Percentiles rank a stretch among this genome's conserved stretches.
phyloP scores from a whole-genome alignment of 2,797 vertebrate genomes.

The Tokudaia muenninki region DNA sequence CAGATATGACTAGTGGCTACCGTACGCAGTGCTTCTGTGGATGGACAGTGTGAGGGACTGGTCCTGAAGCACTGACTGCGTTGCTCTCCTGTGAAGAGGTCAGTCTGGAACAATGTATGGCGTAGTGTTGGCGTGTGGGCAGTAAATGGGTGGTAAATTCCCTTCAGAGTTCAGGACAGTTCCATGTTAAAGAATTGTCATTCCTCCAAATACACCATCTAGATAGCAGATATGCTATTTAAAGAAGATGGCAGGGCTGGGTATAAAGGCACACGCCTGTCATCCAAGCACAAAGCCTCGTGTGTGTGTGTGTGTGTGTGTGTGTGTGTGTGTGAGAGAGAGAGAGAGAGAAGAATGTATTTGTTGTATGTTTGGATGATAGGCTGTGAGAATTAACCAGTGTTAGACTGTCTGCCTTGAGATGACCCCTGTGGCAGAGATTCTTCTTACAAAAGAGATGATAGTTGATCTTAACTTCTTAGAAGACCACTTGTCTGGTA shows the following conservation, averaged over 20 bases:
- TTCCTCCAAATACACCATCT: not conserved
- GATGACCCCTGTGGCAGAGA: not conserved
- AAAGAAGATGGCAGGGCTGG: not conserved
- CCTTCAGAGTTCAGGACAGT: not conserved
- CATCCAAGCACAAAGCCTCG: not conserved
- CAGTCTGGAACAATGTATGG: not conserved
- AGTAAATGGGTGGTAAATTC: not conserved
- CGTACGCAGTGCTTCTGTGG: not conserved
- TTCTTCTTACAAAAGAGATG: not conserved
- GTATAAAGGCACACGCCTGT: not conserved
- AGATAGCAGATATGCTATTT: not conserved
- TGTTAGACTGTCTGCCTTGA: not conserved
- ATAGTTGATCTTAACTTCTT: not conserved
- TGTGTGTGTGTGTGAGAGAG: too few species aligned
- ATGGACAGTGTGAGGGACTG: not conserved
- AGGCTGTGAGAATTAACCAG: not conserved
- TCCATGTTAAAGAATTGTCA: not conserved
- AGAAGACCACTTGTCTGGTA: not conserved
- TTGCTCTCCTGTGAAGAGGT: not conserved
- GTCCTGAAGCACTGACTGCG: not conserved
- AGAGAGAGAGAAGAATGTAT: not conserved
- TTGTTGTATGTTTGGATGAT: conserved; percentile 24
- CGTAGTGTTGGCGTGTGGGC: not conserved
- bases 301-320: not conserved
- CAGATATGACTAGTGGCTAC: not conserved